phyloP scores from a whole-genome alignment of 1,140 invertebrate species.

The Heliconius congener region DNA sequence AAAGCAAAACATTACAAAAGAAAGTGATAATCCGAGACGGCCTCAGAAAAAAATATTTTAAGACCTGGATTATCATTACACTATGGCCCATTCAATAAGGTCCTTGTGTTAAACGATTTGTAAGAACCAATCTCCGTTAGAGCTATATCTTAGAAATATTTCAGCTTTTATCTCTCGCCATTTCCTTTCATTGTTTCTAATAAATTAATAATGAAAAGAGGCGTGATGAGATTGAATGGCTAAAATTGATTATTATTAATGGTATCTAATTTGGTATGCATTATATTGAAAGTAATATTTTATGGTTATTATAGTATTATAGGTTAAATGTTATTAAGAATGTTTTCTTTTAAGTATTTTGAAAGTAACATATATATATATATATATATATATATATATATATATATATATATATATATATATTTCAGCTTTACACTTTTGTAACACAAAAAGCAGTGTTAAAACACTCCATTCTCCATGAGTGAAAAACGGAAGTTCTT shows the following conservation, averaged over 20 bases:
- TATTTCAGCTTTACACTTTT: no score
- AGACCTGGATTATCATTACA: conserved; percentile 27
- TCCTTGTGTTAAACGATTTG: conserved; percentile 35
- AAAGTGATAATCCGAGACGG: no score
- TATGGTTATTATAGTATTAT: neutral
- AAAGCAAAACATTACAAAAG: no score
- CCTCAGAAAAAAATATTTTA: neutral
- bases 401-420: no score
- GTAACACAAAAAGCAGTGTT: no score
- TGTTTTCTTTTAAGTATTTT: no score
- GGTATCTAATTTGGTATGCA: conserved; percentile 19
- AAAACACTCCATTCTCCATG: no score
- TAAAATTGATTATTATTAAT: conserved; percentile 38
- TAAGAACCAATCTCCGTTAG: conserved; percentile 36
- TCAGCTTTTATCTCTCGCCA: conserved; percentile 36
- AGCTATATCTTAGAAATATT: conserved; percentile 39
- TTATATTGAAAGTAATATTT: neutral
- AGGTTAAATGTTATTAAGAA: no score
- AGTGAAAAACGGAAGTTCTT: no score
- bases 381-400: no score
- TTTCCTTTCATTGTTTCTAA: conserved; percentile 40
- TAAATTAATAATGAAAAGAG: conserved; percentile 39
- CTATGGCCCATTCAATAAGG: conserved; percentile 24
- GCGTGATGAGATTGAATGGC: conserved; percentile 26
- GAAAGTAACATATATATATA: no score